Evolutionary conservation across 2,888 invertebrate species (phyloP), one percentile per base, ranked within the genome.

Genomic region (Ceratothoa steindachneri): DNA sequence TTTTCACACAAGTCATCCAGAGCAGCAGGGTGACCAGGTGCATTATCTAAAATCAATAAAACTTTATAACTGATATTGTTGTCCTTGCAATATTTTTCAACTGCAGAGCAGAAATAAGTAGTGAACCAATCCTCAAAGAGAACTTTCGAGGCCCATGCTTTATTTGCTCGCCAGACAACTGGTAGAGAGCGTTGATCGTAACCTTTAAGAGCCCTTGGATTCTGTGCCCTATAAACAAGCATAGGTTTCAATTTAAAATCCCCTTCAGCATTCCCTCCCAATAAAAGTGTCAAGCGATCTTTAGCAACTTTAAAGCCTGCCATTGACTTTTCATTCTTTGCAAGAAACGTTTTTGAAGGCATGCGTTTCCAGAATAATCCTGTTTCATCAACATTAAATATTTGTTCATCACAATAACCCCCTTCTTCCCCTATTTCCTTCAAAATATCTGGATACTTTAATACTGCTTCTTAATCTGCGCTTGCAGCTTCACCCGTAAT

Each of bases 231-330:
- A 77, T 84, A 82, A 67, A 83, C 80, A n/a, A 84, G 80, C 60
- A 83, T 77, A 51, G 83, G 83, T 81, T 83, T 83, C 67, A 83
- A 72, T 75, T 82, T 82, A 53, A 81, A 81, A 79, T 82, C 81
- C 31, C 82, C 82, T 65, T 75, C 80, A 28, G 82, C 82, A 81
- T 83, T 84, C 19, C 80, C 81, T 72, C 82, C 81, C 15, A 83
- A 77, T n/a, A 82, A 80, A 29, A 83, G 77, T 27, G 81, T 82
- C 12, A 83, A 72, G 15, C 66, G 24, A 27, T 66, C 66, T 66
- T 66, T 66, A 24, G 66, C 24, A 3, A 9, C 66, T 24, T 66
- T 66, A 15, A 5, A 24, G 19, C 66, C 66, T 5, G 66, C 24
- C 12, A 27, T 0, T 4, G 31, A n/a, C 41, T 2, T n/a, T 69